These are phyloP conservation scores for Oligia strigilis DNA, from an alignment of 2,888 invertebrate species.

Conservation along the genomic window DNA sequence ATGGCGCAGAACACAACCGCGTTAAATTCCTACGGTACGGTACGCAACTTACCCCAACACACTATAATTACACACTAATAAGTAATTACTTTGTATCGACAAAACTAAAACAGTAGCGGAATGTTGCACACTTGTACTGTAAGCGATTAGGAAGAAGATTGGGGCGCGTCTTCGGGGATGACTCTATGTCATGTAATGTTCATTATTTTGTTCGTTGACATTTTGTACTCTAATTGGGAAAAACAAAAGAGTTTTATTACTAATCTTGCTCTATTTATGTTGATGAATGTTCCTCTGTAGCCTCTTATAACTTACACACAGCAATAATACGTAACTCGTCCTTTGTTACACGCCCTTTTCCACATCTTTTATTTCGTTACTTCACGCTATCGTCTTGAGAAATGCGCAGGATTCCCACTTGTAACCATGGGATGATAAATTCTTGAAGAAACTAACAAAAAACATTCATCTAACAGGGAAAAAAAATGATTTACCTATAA, in stretches of 20 bases:
- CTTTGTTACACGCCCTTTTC: conserved; percentile 57
- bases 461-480: neutral
- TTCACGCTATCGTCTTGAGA: conserved; percentile 51
- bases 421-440: conserved; percentile 18
- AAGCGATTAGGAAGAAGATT: too few relatives aligned
- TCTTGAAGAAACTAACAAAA: neutral
- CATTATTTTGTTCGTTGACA: too few relatives aligned
- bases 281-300: neutral
- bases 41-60: too few relatives aligned
- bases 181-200: too few relatives aligned
- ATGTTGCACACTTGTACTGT: too few relatives aligned
- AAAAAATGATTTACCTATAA: neutral
- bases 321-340: conserved; percentile 49
- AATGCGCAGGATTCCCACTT: conserved; percentile 44
- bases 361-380: conserved; percentile 52
- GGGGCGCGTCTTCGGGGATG: too few relatives aligned
- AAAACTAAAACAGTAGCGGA: too few relatives aligned
- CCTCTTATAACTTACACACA: conserved; percentile 43
- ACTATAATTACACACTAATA: too few relatives aligned
- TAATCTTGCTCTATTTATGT: neutral
- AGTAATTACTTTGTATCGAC: too few relatives aligned
- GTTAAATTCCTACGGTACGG: too few relatives aligned
- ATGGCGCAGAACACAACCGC: too few relatives aligned
- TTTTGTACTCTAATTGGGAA: too few relatives aligned
- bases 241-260: neutral